A percentile compares a stretch with the other conserved stretches of the same genome.
phyloP scores from a whole-genome alignment of 2,888 invertebrate species.

The Brachypterus glaber region DNA sequence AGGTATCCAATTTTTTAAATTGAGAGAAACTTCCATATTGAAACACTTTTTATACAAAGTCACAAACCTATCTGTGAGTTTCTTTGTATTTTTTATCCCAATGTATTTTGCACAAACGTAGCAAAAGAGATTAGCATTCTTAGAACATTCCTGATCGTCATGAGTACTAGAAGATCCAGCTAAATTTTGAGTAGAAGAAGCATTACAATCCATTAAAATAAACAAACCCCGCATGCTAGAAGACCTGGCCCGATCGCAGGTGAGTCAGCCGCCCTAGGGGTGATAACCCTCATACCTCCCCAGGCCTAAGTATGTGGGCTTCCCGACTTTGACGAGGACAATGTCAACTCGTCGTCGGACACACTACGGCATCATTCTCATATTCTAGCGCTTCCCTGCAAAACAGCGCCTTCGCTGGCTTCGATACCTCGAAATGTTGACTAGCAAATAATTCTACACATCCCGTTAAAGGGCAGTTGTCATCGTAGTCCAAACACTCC shows the following conservation, averaged over 20 bases:
- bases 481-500: neutral
- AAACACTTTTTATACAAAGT: neutral
- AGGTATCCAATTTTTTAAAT: constrained; percentile 1
- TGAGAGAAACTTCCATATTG: constrained; percentile 1
- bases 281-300: constrained; percentile 1
- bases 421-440: neutral
- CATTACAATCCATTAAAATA: neutral
- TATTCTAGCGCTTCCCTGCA: constrained; percentile 1
- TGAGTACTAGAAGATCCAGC: neutral
- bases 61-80: constrained; percentile 1
- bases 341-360: too few species aligned
- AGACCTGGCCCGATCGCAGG: neutral
- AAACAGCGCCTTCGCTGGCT: constrained; percentile 1
- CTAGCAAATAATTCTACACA: neutral
- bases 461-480: neutral
- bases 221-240: neutral
- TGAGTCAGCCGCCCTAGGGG: neutral
- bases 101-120: constrained; percentile 1
- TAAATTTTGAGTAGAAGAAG: constrained; percentile 1
- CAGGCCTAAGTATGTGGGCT: too few species aligned
- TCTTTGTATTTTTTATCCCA: constrained; percentile 1
- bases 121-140: neutral
- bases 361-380: too few species aligned
- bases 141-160: neutral
- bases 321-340: too few species aligned